Base-by-base conservation (phyloP, 2,113 vertebrate species). In the Pipra filicauda region DNA sequence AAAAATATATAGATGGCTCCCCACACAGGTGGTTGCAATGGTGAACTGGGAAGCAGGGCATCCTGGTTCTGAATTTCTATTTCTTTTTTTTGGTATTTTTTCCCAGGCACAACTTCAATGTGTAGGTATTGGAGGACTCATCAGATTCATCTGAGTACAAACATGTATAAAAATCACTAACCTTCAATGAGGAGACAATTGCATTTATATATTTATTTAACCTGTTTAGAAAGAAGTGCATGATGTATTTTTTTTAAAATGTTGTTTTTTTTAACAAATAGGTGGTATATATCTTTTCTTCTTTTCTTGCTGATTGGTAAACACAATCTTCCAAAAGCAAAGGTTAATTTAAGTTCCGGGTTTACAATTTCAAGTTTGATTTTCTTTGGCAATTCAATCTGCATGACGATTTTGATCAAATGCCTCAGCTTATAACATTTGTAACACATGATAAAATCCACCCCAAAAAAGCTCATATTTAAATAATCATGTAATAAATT, bases 351-450 rank as follows among this genome's bases (percentile, higher is more conserved):
- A 64, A 88, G 24, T 75, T 77, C 30, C 41, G 79, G 79, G 44
- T 58, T 84, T 77, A 76, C 12, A 57, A 26, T 72, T 89, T 78
- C 66, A 72, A 48, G 35, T 88, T 85, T 94, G 43, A 91, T 84
- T 72, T 89, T 88, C 83, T 88, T 85, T 67, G 48, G 52, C 67
- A 92, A 58, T 67, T 87, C 41, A 87, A 23, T 81, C 62, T 85
- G 51, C 33, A 15, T 59, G 59, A 84, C 18, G 37, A 88, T 91
- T 95, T 89, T 85, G 30, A 87, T 89, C 74, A 93, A 95, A 76
- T 64, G 44, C 19, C 30, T 89, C 5, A 7, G 58, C 61, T 93
- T 92, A 58, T 73, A 89, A 78, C 49, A n/a, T 85, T 89, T 81
- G 52, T 76, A 89, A 77, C n/a, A 30, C 30, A 24, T 39, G 54